These are phyloP conservation scores for Aspidiotus rigidus DNA, from an alignment of 2,888 invertebrate species.

Conservation along the genomic window DNA sequence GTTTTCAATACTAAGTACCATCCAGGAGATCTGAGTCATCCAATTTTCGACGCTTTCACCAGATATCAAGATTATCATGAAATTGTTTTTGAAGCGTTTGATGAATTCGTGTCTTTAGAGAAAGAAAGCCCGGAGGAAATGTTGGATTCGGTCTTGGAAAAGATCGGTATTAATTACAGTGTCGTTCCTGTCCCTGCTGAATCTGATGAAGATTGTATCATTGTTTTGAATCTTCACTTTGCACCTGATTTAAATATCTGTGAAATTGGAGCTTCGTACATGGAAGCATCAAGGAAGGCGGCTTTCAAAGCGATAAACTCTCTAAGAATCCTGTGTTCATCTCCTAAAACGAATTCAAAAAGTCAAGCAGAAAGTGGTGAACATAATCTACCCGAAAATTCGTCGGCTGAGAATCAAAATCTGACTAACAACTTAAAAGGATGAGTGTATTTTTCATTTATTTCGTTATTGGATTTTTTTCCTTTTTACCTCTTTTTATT, in stretches of 20 bases:
- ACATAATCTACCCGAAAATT: too few relatives aligned
- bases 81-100: not conserved
- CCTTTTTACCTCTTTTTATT: too few relatives aligned
- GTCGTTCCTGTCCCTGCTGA: constrained; percentile 6
- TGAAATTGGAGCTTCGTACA: constrained; percentile 7
- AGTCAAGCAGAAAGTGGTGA: too few relatives aligned
- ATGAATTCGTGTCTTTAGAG: not conserved
- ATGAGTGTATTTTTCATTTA: too few relatives aligned
- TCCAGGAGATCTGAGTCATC: constrained; percentile 9
- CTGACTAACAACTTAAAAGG: too few relatives aligned
- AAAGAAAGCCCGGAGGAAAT: constrained; percentile 5
- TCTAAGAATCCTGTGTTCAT: constrained; percentile 5
- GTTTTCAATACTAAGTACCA: constrained; percentile 5
- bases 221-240: constrained; percentile 11
- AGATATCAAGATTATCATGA: constrained; percentile 9
- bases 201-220: not conserved
- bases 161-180: constrained; percentile 13
- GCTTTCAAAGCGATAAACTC: constrained; percentile 12
- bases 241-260: constrained; percentile 16
- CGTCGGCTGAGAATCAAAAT: too few relatives aligned
- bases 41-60: not conserved
- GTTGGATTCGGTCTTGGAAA: constrained; percentile 12
- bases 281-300: constrained; percentile 6
- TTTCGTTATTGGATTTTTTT: too few relatives aligned
- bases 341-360: not conserved